Evolutionary conservation across 1,140 invertebrate species (phyloP).

Genomic region (Cheumatopsyche charites): DNA sequence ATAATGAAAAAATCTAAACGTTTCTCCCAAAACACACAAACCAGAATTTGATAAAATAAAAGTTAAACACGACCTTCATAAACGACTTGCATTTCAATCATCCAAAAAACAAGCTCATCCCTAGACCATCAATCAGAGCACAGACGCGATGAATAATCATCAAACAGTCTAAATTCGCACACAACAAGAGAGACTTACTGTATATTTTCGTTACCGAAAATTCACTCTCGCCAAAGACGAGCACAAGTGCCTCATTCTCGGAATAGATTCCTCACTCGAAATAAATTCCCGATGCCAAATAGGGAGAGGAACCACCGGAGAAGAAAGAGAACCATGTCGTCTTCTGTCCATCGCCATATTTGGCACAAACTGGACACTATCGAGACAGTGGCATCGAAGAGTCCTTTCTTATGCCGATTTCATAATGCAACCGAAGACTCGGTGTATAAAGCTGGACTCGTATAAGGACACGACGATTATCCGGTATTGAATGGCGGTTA

Average conservation of each 20-base stretch:
- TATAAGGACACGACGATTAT: slow-evolving; percentile 16
- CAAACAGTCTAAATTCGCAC: too few relatives aligned
- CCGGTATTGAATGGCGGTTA: not conserved
- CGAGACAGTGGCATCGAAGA: not conserved
- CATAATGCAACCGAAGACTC: slow-evolving; percentile 13
- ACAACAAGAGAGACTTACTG: too few relatives aligned
- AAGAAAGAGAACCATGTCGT: not conserved
- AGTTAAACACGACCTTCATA: too few relatives aligned
- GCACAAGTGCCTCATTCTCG: not conserved
- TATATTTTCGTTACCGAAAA: not conserved
- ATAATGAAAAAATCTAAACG: not conserved
- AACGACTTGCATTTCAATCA: too few relatives aligned
- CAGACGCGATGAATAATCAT: too few relatives aligned
- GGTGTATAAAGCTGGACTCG: not conserved
- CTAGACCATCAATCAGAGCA: not conserved
- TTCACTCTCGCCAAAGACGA: slow-evolving; percentile 2
- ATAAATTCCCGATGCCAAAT: not conserved
- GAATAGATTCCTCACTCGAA: slow-evolving; percentile 13
- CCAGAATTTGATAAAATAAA: too few relatives aligned
- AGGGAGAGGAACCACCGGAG: not conserved
- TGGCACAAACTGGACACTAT: slow-evolving; percentile 1
- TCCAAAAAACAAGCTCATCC: not conserved
- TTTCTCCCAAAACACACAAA: too few relatives aligned
- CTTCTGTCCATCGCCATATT: slow-evolving; percentile 5
- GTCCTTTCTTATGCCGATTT: slow-evolving; percentile 4